A percentile compares a stretch with the other conserved stretches of the same genome.
phyloP scores from a whole-genome alignment of 2,113 vertebrate genomes.

The Gobius niger region DNA sequence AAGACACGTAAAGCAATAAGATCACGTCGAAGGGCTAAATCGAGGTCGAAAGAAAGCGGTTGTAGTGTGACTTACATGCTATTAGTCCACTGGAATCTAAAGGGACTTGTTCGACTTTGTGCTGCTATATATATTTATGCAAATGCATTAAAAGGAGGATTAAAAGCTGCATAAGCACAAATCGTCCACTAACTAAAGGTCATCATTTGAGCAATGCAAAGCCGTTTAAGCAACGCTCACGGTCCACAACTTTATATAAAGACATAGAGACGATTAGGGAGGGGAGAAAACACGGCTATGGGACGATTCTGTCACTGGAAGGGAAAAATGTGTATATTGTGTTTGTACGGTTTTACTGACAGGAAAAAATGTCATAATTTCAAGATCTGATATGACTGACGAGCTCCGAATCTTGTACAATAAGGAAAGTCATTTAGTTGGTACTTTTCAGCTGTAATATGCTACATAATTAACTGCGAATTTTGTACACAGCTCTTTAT shows the following conservation, averaged over 20 bases:
- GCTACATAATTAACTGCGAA: too few relatives aligned
- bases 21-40: not conserved
- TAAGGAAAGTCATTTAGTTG: too few relatives aligned
- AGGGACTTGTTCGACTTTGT: conserved; percentile 1
- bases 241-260: not conserved
- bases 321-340: too few relatives aligned
- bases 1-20: not conserved
- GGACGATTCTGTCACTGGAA: too few relatives aligned
- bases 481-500: too few relatives aligned
- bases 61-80: not conserved
- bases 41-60: not conserved
- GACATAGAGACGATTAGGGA: not conserved
- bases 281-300: not conserved
- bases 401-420: too few relatives aligned
- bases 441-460: too few relatives aligned
- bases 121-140: not conserved
- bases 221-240: not conserved
- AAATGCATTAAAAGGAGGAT: not conserved
- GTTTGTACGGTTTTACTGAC: too few relatives aligned
- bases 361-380: too few relatives aligned
- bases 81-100: not conserved
- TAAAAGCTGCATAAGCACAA: not conserved
- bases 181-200: conserved; percentile 1
- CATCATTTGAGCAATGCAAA: not conserved
- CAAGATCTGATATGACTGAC: too few relatives aligned